These are phyloP conservation scores for Ramphastos sulfuratus DNA, from an alignment of 2,113 vertebrate genomes.

Conservation along the genomic window DNA sequence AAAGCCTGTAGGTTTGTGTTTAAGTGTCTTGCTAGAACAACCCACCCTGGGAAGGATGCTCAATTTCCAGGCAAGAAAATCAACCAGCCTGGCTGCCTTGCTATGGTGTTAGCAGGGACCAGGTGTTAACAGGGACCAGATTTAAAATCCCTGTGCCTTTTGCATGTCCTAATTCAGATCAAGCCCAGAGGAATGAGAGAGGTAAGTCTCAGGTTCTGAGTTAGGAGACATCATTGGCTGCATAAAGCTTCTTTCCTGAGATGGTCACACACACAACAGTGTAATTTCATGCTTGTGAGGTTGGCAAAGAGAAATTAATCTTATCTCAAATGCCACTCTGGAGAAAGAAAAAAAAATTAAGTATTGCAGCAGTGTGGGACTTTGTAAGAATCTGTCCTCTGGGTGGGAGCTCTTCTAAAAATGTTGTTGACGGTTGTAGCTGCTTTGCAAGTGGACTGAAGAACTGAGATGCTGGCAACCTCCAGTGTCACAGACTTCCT, in stretches of 20 bases:
- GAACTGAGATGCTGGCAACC: neutral
- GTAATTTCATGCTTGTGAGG: neutral
- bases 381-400: neutral
- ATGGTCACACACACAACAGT: rapidly evolving
- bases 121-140: neutral
- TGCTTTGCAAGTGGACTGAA: neutral
- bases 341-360: neutral
- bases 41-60: neutral
- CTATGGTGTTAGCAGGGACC: neutral
- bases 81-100: neutral
- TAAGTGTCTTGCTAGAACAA: neutral
- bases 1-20: neutral
- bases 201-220: neutral
- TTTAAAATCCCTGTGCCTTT: neutral
- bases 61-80: neutral
- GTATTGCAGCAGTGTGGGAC: neutral
- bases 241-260: neutral
- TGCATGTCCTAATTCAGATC: neutral
- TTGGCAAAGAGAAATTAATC: neutral
- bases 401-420: neutral
- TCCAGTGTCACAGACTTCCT: neutral
- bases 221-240: neutral
- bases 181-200: neutral
- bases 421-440: neutral
- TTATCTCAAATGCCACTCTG: neutral